Evolutionary conservation across 2,797 vertebrate species (phyloP), one percentile per base, ranked within the genome.

Genomic region (Passerculus sandwichensis): DNA sequence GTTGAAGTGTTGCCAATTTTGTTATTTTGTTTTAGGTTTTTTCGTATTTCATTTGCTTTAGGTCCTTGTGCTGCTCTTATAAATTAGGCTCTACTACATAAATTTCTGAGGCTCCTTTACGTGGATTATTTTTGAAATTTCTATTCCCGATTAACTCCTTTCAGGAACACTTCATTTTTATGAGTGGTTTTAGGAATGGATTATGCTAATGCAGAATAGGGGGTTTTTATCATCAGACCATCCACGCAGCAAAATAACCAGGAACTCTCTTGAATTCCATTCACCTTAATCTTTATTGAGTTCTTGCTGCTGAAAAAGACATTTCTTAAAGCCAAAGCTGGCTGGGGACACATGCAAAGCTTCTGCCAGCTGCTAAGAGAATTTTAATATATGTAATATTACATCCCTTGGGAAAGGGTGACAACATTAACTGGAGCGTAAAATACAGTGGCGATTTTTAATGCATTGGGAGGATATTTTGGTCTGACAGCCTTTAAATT

Each of bases 201-300:
- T 96, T 94, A 91, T 79, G 40, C 23, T 84, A 91, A 92, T 75
- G 18, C 19, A 78, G 59, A 62, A 84, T 40, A 69, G 59, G 13
- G 25, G 78, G n/a, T 3, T 45, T 78, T 61, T 45, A 51, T 44
- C 13, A 18, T 54, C 83, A 85, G 51, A 67, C 23, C 11, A n/a
- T 73, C 51, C 29, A 22, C 30, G 53, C 7, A 50, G 60, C 30
- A 67, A 82, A 92, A 79, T 45, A 89, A 67, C 30, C 0, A 3
- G 51, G 15, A 73, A 50, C 18, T 53, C 25, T 36, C 57, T 79
- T 73, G 45, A 73, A 89, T 91, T 80, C 13, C 30, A 45, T 74
- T 89, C 65, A 83, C 27, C 47, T 79, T 89, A 85, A 76, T 91
- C 44, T 89, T 92, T 60, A 73, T 45, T 62, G 45, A 62, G 27